phyloP scores from a whole-genome alignment of 2,888 invertebrate genomes.

The Agonopterix alstromeriana region DNA sequence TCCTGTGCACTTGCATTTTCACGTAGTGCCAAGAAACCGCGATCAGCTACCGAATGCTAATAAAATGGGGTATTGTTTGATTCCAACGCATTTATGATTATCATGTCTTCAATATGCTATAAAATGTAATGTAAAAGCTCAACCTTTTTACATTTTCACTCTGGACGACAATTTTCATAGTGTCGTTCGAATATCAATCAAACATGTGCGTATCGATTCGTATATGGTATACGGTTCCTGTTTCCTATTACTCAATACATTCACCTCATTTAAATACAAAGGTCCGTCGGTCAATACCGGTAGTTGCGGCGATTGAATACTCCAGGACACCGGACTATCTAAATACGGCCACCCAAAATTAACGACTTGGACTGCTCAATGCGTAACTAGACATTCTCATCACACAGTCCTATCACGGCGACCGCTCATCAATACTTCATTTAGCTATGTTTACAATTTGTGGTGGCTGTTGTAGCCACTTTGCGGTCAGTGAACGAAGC shows the following conservation, averaged over 20 bases:
- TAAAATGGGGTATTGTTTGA: slow-evolving; percentile 45
- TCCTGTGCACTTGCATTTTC: slow-evolving; percentile 74
- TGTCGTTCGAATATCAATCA: no score
- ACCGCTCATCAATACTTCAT: no score
- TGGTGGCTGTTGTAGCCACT: background rate
- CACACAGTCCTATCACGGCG: no score
- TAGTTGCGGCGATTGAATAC: slow-evolving; percentile 17
- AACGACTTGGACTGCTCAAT: background rate
- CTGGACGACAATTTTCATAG: no score
- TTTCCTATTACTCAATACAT: slow-evolving; percentile 35
- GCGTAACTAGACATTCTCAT: background rate
- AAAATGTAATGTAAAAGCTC: background rate
- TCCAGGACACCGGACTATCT: background rate
- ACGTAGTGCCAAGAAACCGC: slow-evolving; percentile 65
- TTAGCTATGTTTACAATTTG: background rate
- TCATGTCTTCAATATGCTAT: slow-evolving; percentile 12
- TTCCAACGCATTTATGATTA: slow-evolving; percentile 2
- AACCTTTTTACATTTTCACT: no score
- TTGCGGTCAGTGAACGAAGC: background rate
- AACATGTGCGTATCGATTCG: background rate
- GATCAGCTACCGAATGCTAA: slow-evolving; percentile 61
- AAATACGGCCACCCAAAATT: slow-evolving; percentile 7
- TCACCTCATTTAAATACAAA: slow-evolving; percentile 61
- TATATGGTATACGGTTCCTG: slow-evolving; percentile 34
- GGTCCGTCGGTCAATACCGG: slow-evolving; percentile 31